Conservation (phyloP, 2,797 vertebrate species). For the Tragelaphus eurycerus region DNA sequence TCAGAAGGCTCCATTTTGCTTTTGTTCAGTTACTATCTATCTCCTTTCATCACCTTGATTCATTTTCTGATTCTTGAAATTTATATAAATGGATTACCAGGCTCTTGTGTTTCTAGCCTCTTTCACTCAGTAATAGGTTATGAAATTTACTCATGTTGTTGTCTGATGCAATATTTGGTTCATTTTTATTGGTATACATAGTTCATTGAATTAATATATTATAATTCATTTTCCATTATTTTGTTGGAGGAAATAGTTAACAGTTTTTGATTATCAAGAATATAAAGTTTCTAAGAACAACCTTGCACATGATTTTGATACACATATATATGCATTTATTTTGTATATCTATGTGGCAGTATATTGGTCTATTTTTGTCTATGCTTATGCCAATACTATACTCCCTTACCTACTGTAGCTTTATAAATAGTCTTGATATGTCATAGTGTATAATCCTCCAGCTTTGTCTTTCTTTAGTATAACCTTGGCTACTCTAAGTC, state of each 20-base stretch:
- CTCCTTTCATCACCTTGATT: background rate
- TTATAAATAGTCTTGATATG: background rate
- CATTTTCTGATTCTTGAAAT: background rate
- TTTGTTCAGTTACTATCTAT: background rate
- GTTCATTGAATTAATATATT: background rate
- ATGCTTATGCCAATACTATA: background rate
- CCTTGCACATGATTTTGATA: background rate
- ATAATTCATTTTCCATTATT: background rate
- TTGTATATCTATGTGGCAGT: background rate
- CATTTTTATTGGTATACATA: background rate
- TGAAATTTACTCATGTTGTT: background rate
- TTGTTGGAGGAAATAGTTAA: background rate
- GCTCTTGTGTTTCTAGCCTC: background rate
- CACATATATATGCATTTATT: background rate
- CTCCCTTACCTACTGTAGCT: background rate
- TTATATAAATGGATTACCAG: background rate
- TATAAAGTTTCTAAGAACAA: background rate
- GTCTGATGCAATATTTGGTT: background rate
- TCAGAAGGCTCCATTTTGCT: background rate
- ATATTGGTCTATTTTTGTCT: background rate
- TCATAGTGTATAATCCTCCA: background rate
- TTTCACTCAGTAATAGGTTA: background rate
- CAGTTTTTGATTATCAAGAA: background rate
- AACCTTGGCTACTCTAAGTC: background rate
- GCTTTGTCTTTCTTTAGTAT: background rate